Base-by-base conservation (phyloP, 2,797 vertebrate species). In the Oceanodroma leucorhoa region DNA sequence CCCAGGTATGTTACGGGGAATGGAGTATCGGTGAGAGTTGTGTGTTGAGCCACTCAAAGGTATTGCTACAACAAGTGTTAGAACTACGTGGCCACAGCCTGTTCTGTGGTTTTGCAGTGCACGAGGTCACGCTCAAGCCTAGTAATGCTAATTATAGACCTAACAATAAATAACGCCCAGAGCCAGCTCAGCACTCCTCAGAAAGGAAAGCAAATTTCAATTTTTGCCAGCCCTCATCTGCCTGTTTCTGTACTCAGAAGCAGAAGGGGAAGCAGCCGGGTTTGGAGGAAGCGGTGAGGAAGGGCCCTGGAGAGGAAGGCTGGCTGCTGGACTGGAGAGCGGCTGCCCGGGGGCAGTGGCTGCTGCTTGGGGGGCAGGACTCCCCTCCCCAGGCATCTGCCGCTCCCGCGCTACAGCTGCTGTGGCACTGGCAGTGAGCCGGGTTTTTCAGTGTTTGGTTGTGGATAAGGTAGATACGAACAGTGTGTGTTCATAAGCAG, bases 51-150 rank as follows among this genome's bases (percentile, higher is more conserved):
- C 26, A 3, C 69, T 58, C 69, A 20, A 23, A 27, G 19, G 19
- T 46, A 9, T 14, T 0, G 0, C 41, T 66, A 18, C 27, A 29
- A 23, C 14, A 72, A 19, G 29, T 1, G 41, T 41, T 32, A 22
- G n/a, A 34, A 22, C 18, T 36, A 26, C 0, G 0, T 0, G 1
- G 38, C 62, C 71, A 41, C 14, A 55, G 36, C 54, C 20, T 2
- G 0, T 13, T 30, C 46, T 62, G 14, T 38, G 51, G 34, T 29
- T 78, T 75, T 73, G 46, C 27, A 50, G 54, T 8, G 5, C 29
- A 3, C 0, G 6, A 66, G 58, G 65, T 50, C 7, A 5, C 6
- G 0, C 30, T 62, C 8, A 9, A 54, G 71, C 41, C 11, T 30
- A 9, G n/a, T 22, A 24, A 6, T 18, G 36, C 36, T 30, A 4